A percentile compares a stretch with the other conserved stretches of the same genome.
Evolutionary conservation across 2,888 invertebrate genomes (phyloP).

Genomic region (Galeopsomyia nigrocyanea): DNA sequence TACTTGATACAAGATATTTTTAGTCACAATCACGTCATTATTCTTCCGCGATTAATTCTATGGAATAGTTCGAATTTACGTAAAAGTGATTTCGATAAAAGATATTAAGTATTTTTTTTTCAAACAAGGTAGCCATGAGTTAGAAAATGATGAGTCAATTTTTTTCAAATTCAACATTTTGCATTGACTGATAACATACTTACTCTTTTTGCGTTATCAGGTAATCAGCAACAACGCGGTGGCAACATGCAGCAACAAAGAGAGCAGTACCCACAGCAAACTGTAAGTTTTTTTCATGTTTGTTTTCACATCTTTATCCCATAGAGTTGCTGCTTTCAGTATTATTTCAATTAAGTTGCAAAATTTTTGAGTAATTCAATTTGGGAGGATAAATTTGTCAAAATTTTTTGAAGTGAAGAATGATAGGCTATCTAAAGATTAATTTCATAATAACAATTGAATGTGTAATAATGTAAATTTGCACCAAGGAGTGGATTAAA

Average conservation of each 20-base stretch:
- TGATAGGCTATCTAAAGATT: not conserved
- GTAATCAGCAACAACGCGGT: too few species aligned
- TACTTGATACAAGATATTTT: conserved; percentile 15
- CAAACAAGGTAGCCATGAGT: too few species aligned
- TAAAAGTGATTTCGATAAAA: not conserved
- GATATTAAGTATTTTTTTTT: not conserved
- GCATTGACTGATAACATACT: too few species aligned
- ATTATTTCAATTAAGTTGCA: not conserved
- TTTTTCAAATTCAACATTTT: too few species aligned
- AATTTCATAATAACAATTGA: not conserved
- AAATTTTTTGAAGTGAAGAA: not conserved
- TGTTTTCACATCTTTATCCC: too few species aligned
- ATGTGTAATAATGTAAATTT: not conserved
- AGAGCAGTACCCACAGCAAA: too few species aligned
- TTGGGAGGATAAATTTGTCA: too few species aligned
- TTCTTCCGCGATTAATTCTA: not conserved
- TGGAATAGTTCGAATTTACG: not conserved
- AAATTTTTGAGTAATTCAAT: not conserved
- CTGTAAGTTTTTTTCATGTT: too few species aligned
- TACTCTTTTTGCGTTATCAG: too few species aligned
- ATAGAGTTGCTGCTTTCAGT: not conserved
- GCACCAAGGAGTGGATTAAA: not conserved
- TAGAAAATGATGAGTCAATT: too few species aligned
- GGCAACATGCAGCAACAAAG: too few species aligned
- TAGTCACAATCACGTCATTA: not conserved